Base-by-base conservation (phyloP, 2,797 vertebrate genomes). In the Hemitrygon akajei region DNA sequence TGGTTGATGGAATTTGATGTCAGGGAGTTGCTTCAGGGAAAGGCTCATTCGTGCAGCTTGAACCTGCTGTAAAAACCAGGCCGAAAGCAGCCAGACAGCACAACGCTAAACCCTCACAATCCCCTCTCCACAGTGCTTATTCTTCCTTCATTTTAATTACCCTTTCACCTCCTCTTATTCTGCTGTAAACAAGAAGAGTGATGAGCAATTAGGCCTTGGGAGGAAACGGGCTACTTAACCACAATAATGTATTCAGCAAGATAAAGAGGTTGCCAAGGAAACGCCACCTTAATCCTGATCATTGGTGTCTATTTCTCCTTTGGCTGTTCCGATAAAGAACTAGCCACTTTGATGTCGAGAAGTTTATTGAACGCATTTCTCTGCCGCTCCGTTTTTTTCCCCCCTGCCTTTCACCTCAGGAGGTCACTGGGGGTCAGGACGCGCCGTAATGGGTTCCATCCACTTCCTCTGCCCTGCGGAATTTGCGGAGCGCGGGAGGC, bases 221-320 rank as follows among this genome's bases (percentile, higher is more conserved):
- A 89, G 63, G 86, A 37, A 89, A 89, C n/a, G 37, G n/a, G 3
- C n/a, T 89, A 89, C n/a, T 89, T 89, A 66, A 89, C 84, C 66
- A 66, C n/a, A 34, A 34, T 34, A 89, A 66, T 37, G 86, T n/a
- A 69, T 69, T 89, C 86, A 22, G 86, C 37, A 22, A 89, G 63
- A 89, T 69, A 89, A 89, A 84, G 66, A 63, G 10, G 91, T 93
- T 93, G 2, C 40, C 91, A 75, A 30, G 91, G 91, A 30, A 93
- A 93, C n/a, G 91, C 71, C 91, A 76, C 71, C 91, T 56, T n/a
- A 93, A 93, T 93, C 37, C 91, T 58, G 18, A 93, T 93, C 71
- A 75, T 76, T 75, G 27, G 47, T 47, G 40, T 58, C 91, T 30
- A 93, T 75, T 93, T 47, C 86, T 75, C n/a, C 71, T 76, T 58